Percentiles rank a stretch among this genome's conserved stretches.
Evolutionary conservation across 2,113 vertebrate species (phyloP).

Genomic region (Cepphus grylle): DNA sequence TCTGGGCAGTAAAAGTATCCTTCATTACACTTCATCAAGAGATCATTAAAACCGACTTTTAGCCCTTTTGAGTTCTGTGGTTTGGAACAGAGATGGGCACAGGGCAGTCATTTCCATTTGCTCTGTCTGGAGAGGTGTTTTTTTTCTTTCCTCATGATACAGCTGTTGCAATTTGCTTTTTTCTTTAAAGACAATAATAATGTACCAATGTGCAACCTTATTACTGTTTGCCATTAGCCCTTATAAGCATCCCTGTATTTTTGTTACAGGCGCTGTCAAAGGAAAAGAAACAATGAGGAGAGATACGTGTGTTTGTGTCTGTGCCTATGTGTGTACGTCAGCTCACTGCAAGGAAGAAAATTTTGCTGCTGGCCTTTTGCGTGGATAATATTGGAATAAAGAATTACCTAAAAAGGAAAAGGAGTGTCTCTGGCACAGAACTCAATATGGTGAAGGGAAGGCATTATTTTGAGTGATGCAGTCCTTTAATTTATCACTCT

Average conservation of each 20-base stretch:
- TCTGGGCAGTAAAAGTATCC: background rate
- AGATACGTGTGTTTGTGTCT: accelerated
- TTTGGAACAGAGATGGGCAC: background rate
- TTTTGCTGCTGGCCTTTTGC: background rate
- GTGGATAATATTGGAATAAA: background rate
- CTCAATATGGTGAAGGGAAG: background rate
- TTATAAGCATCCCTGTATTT: background rate
- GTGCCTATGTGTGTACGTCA: background rate
- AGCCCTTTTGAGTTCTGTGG: background rate
- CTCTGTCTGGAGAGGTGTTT: background rate
- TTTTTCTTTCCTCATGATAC: background rate
- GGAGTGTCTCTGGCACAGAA: background rate
- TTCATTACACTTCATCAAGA: background rate
- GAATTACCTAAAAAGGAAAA: background rate
- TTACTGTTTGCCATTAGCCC: background rate
- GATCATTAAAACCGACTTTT: background rate
- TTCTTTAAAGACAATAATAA: background rate
- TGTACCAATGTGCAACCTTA: background rate
- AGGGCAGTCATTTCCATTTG: background rate
- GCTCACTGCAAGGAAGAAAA: background rate
- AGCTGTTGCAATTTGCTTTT: background rate
- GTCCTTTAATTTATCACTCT: background rate
- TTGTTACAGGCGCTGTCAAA: background rate
- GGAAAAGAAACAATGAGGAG: background rate
- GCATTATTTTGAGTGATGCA: background rate